Base-by-base conservation (phyloP, 2,113 vertebrate genomes). In the Pipa parva region DNA sequence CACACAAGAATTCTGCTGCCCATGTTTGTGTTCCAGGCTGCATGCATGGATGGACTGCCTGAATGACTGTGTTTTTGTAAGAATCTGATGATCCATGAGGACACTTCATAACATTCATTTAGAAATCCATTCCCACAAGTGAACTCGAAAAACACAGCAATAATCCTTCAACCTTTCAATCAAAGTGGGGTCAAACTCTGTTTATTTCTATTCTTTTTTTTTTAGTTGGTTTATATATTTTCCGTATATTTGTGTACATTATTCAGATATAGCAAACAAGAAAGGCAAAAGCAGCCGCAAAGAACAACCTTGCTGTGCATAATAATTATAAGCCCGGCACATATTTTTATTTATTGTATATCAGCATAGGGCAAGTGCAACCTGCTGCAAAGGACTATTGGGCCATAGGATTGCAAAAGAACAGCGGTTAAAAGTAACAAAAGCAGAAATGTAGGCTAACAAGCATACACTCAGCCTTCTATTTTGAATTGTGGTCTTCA, bases 1-100 rank as follows among this genome's bases (percentile, higher is more conserved):
- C 25, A 15, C 21, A 4, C 46, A 24, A 49, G 18, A 18, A 25
- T 13, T 6, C 20, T 25, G 13, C 24, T 37, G 61, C 33, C 36
- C 49, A 63, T 37, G 61, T 54, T 49, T 63, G 62, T 22, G 20
- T 65, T 45, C 54, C 54, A 66, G 63, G 58, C 63, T 48, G 51
- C 27, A 58, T 25, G 63, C 52, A 58, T 66, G 63, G 18, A 27
- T 66, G 39, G 63, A 33, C 63, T 31, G 12, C 49, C 39, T 66
- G 54, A 66, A 66, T 66, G 26, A 20, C 55, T 20, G 25, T 48
- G 63, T 66, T 66, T 66, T 64, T 55, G 28, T 39, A 37, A 24
- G 63, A 28, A 50, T 55, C 39, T 46, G 63, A 25, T 58, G 52
- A 66, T 55, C 52, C 39, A 48, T 66, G 27, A 22, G 39, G 31